Percentiles rank a stretch among this genome's conserved stretches.
Evolutionary conservation across 2,888 invertebrate species (phyloP).

Genomic region (Byasa hedistus): DNA sequence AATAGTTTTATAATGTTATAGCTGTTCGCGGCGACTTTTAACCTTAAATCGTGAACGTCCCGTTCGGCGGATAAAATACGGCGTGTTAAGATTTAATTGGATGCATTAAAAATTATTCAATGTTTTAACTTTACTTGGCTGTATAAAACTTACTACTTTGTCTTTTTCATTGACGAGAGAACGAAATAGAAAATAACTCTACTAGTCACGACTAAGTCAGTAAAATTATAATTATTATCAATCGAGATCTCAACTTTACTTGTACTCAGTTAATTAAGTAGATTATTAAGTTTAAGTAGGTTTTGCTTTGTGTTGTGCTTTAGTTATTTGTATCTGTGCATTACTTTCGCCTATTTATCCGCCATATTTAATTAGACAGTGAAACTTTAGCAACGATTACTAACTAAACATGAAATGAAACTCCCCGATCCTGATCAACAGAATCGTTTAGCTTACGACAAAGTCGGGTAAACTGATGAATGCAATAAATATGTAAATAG

Average conservation of each 20-base stretch:
- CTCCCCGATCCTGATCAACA: background rate
- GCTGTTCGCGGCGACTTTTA: conserved; percentile 46
- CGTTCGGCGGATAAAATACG: conserved; percentile 43
- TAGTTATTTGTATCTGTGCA: conserved; percentile 1
- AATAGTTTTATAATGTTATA: conserved; percentile 65
- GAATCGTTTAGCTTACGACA: conserved; percentile 39
- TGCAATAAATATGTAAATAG: conserved; percentile 78
- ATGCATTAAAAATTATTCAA: background rate
- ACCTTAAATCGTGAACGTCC: conserved; percentile 60
- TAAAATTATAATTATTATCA: conserved; percentile 4
- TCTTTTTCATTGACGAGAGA: background rate
- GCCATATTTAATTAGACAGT: conserved; percentile 66
- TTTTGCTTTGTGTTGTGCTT: background rate
- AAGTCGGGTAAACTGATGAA: conserved; percentile 62
- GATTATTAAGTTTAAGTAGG: background rate
- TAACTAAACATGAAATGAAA: conserved; percentile 37
- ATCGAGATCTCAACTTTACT: no score
- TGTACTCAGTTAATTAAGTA: background rate
- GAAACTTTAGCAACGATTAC: conserved; percentile 47
- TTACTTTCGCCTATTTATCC: conserved; percentile 35
- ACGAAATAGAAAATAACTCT: background rate
- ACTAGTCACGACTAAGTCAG: conserved; percentile 19
- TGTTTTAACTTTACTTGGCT: background rate
- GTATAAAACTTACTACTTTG: background rate
- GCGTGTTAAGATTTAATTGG: conserved; percentile 26